A percentile compares a stretch with the other conserved stretches of the same genome.
Evolutionary conservation across 2,797 vertebrate genomes (phyloP).

Genomic region (Pangasius krempfi): DNA sequence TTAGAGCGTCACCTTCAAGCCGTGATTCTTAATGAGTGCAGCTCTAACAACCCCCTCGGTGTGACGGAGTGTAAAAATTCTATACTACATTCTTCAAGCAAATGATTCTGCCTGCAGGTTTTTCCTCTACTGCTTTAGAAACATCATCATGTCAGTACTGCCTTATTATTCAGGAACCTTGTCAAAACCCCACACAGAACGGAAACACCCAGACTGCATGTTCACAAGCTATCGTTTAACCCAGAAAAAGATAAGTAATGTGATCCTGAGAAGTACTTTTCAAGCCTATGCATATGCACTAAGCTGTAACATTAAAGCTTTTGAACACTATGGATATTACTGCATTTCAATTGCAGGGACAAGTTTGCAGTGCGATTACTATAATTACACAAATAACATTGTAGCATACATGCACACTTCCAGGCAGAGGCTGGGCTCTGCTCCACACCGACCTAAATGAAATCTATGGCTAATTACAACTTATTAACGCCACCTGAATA

Average conservation of each 20-base stretch:
- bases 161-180: conserved; percentile 6
- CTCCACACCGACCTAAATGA: not conserved
- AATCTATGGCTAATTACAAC: conserved; percentile 17
- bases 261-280: conserved; percentile 48
- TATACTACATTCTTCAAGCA: conserved; percentile 12
- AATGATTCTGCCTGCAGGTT: conserved; percentile 28
- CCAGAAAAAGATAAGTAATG: conserved; percentile 19
- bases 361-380: conserved; percentile 49
- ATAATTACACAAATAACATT: conserved; percentile 47
- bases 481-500: not conserved
- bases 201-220: not conserved
- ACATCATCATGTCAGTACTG: not conserved
- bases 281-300: conserved; percentile 52
- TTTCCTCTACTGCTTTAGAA: conserved; percentile 23
- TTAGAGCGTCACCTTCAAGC: conserved; percentile 48
- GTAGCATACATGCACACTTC: conserved; percentile 16
- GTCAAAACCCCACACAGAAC: not conserved
- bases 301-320: conserved; percentile 41
- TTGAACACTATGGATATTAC: conserved; percentile 23
- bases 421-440: not conserved
- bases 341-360: conserved; percentile 7
- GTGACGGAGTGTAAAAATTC: conserved; percentile 3
- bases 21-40: conserved; percentile 33
- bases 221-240: not conserved
- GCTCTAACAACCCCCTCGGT: conserved; percentile 24